Evolutionary conservation across 2,888 invertebrate species (phyloP).

Genomic region (Myopa tessellatipennis): DNA sequence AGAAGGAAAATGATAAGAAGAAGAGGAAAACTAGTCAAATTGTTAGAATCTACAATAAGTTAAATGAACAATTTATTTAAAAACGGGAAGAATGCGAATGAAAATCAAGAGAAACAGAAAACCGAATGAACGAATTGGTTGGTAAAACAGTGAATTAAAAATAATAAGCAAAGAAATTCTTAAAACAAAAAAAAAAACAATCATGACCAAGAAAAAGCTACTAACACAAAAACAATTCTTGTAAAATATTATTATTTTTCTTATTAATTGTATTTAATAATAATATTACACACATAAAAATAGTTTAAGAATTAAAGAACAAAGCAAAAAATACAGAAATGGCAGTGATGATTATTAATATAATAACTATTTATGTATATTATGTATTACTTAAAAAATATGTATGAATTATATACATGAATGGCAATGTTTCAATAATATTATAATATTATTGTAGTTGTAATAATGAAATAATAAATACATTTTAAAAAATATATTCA

Average conservation of each 20-base stretch:
- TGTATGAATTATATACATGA: conserved; percentile 16
- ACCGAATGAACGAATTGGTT: neutral
- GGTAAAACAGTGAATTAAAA: neutral
- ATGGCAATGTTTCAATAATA: conserved; percentile 30
- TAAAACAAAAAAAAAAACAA: neutral
- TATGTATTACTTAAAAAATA: neutral
- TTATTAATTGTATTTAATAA: conserved; percentile 23
- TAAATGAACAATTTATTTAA: neutral
- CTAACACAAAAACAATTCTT: conserved; percentile 43
- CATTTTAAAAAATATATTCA: conserved; percentile 30
- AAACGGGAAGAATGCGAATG: neutral
- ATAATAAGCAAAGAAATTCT: no score
- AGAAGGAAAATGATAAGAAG: neutral
- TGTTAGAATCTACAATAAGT: conserved; percentile 56
- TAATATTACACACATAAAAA: conserved; percentile 38
- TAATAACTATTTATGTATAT: conserved; percentile 33
- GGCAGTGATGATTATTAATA: conserved; percentile 46
- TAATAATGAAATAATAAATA: conserved; percentile 33
- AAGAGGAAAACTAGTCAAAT: conserved; percentile 65
- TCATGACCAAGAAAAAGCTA: neutral
- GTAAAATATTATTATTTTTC: conserved; percentile 46
- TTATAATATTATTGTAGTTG: conserved; percentile 29
- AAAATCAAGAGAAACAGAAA: neutral
- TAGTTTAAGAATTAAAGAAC: conserved; percentile 43
- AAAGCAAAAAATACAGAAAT: conserved; percentile 38